phyloP scores from a whole-genome alignment of 35 echinoderm and acorn worm genomes.

The Heliocidaris erythrogramma region DNA sequence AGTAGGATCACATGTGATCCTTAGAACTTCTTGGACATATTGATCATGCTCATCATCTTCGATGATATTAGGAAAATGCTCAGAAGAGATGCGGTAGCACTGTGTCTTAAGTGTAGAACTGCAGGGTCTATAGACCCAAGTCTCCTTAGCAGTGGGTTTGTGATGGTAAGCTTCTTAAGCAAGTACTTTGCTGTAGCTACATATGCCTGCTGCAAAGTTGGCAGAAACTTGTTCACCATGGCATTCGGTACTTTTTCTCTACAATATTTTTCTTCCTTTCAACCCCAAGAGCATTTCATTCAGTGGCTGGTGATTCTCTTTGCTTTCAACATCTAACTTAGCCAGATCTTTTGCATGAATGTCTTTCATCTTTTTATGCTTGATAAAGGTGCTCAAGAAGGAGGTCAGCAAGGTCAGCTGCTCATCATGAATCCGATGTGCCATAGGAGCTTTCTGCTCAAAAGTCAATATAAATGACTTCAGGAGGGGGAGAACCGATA shows the following conservation, averaged over 20 bases:
- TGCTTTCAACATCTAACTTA: not conserved
- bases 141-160: no score
- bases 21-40: no score
- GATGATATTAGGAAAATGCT: no score
- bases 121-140: no score
- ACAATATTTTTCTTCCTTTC: not conserved
- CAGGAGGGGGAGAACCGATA: not conserved
- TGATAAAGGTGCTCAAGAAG: not conserved
- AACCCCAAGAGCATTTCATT: not conserved
- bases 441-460: constrained; percentile 21
- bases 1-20: no score
- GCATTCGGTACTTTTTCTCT: not conserved
- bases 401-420: not conserved
- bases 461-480: not conserved
- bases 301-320: not conserved
- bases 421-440: not conserved
- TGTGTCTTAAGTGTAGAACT: no score
- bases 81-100: no score
- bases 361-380: not conserved
- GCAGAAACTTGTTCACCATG: not conserved
- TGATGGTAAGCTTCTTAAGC: no score
- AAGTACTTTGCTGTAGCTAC: no score
- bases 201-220: no score
- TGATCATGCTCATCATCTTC: no score
- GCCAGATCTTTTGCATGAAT: not conserved